Percentiles rank a stretch among this genome's conserved stretches.
Conservation (phyloP, 2,797 vertebrate genomes). For the Phoeniculus purpureus region DNA sequence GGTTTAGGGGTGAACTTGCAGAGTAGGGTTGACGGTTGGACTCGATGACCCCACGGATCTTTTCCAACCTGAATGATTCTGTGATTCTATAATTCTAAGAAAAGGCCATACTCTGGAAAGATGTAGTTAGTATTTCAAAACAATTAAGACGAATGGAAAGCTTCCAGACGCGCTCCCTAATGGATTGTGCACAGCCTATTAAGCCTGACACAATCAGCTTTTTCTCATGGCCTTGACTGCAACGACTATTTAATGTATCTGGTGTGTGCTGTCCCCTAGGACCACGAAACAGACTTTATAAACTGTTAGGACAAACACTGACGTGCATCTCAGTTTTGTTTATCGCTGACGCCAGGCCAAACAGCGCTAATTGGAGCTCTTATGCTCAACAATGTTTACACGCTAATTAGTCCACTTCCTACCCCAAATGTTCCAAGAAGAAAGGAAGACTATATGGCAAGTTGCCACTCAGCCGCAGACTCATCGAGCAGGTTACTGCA, state of each 20-base stretch:
- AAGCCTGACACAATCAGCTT: constrained; percentile 49
- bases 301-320: constrained; percentile 72
- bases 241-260: constrained; percentile 53
- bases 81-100: background rate
- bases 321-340: constrained; percentile 71
- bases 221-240: constrained; percentile 60
- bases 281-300: constrained; percentile 60
- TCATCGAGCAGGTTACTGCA: constrained; percentile 67
- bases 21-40: too few relatives aligned
- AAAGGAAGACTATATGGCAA: constrained; percentile 82
- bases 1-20: too few relatives aligned
- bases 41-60: too few relatives aligned
- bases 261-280: constrained; percentile 28
- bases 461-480: constrained; percentile 79
- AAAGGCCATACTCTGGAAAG: constrained; percentile 2
- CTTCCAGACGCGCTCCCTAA: constrained; percentile 32
- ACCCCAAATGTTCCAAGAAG: constrained; percentile 85
- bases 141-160: constrained; percentile 64
- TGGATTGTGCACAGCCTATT: constrained; percentile 42
- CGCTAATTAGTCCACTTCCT: constrained; percentile 89
- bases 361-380: constrained; percentile 81
- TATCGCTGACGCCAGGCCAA: constrained; percentile 71
- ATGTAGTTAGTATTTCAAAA: constrained; percentile 38
- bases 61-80: too few relatives aligned
- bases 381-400: constrained; percentile 83